Evolutionary conservation across 2,888 invertebrate genomes (phyloP), one percentile per base, ranked within the genome.

Genomic region (Acronicta alni): DNA sequence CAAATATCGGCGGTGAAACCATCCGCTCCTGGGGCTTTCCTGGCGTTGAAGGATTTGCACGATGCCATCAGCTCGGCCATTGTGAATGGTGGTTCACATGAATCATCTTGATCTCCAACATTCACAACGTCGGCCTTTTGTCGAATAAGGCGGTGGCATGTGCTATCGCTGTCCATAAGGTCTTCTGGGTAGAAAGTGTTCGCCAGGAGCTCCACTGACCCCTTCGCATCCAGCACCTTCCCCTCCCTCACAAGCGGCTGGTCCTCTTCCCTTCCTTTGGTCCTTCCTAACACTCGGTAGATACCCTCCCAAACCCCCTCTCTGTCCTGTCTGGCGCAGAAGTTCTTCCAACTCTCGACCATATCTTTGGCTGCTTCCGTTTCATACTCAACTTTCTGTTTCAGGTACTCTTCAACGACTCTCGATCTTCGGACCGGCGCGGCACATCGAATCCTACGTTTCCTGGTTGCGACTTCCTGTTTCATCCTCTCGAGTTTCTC

Each of bases 281-380:
- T 60, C 18, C 49, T 61, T 0, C 52, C 17, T 7, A 63, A 10
- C 4, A 30, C 30, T 10, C 30, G 9, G 30, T 30, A 12, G 9
- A 30, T 30, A 9, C 30, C 30, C 30, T 30, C 30, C 30, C 30
- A 30, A 30, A 30, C 30, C 30, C 30, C 30, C 30, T 30, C n/a
- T n/a, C 56, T 55, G 3, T 71, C 64, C 48, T 77, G 69, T 1
- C 16, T 73, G 2, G 44, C 6, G 17, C 75, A 75, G 42, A 71
- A 75, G 5, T 68, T 58, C 35, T 72, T 70, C 72, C 75, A 73
- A 26, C 65, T 68, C 1, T 58, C n/a, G 0, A 57, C 68, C 14
- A 57, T 57, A 8, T 67, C 68, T 20, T 56, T 58, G 3, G 15
- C 26, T 1, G 46, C 66, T 32, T 44, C 59, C 0, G 1, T 14